A percentile compares a stretch with the other conserved stretches of the same genome.
Conservation (phyloP, 2,888 invertebrate species). For the Teleogryllus oceanicus region DNA sequence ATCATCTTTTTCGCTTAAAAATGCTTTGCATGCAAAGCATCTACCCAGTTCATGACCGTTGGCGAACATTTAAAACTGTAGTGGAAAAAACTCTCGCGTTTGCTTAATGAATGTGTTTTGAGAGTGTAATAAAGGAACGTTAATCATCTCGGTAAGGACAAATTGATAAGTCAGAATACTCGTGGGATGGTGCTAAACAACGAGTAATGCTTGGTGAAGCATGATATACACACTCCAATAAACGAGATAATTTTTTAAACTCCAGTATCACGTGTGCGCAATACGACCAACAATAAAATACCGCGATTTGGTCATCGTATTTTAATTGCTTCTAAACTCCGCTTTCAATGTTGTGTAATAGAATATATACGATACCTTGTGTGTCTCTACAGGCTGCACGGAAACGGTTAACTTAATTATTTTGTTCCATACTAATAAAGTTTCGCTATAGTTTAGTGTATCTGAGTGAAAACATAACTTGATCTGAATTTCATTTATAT, state of each 20-base stretch:
- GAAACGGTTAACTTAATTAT: background rate
- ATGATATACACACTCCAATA: background rate
- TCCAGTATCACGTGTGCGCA: background rate
- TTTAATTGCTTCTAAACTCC: background rate
- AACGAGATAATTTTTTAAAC: background rate
- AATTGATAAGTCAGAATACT: conserved; percentile 10
- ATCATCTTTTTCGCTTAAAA: too few species aligned
- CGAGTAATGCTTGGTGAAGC: background rate
- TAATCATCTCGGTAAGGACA: background rate
- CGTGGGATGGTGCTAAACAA: background rate
- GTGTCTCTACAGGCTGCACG: background rate
- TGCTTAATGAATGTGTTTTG: background rate
- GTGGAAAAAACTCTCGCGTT: background rate
- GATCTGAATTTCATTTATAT: too few species aligned
- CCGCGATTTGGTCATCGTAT: background rate
- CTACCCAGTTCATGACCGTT: too few species aligned
- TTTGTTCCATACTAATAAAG: background rate
- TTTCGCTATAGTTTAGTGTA: background rate
- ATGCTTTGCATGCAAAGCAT: too few species aligned
- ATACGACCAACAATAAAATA: background rate
- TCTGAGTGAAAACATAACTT: too few species aligned
- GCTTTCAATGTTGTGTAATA: background rate
- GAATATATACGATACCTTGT: background rate
- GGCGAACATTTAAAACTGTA: too few species aligned
- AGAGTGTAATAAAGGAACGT: conserved; percentile 7